Conservation (phyloP, 1,140 invertebrate species). For the Ylistrum balloti region DNA sequence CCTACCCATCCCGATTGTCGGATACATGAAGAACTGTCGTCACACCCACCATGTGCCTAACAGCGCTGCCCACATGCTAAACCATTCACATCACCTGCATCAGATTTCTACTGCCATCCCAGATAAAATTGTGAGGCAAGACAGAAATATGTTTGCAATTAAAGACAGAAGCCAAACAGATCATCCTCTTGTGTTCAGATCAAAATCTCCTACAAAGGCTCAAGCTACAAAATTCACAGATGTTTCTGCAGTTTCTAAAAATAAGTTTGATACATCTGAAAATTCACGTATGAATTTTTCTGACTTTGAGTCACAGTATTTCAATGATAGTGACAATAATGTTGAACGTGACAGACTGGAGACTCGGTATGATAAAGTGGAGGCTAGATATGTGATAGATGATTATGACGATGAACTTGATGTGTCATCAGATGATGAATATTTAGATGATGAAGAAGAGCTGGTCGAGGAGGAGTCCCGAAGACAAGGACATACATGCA, state of each 20-base stretch:
- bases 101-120: background rate
- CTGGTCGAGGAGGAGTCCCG: background rate
- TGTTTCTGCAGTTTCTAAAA: background rate
- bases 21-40: conserved; percentile 70
- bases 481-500: conserved; percentile 25
- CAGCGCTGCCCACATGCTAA: background rate
- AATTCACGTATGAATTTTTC: background rate
- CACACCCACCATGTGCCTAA: conserved; percentile 62
- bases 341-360: background rate
- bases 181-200: background rate
- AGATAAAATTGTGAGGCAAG: background rate
- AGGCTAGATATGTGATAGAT: conserved; percentile 45
- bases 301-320: background rate
- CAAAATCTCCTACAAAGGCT: background rate
- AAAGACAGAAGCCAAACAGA: background rate
- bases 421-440: conserved; percentile 35
- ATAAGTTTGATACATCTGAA: background rate
- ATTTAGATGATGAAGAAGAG: background rate
- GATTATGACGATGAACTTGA: conserved; percentile 45
- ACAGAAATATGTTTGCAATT: conserved; percentile 26
- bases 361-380: background rate
- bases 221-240: background rate
- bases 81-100: conserved; percentile 43
- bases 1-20: conserved; percentile 74
- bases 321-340: background rate